A percentile compares a stretch with the other conserved stretches of the same genome.
phyloP scores from a whole-genome alignment of 2,888 invertebrate genomes.

The Bombylius major region DNA sequence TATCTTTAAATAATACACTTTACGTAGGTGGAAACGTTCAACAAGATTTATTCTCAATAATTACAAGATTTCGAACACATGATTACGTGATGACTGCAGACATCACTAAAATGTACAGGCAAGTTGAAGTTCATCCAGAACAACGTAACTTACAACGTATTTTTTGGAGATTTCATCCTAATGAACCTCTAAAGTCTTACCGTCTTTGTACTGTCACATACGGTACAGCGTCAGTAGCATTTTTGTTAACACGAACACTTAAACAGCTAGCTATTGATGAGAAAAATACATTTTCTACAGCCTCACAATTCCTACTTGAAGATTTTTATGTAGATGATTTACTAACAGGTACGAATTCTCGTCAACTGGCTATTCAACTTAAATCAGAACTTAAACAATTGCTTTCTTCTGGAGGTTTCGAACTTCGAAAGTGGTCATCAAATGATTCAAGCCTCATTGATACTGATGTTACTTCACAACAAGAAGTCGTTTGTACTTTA shows the following conservation, averaged over 20 bases:
- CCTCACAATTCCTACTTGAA: background rate
- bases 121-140: background rate
- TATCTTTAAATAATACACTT: too few species aligned
- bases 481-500: too few species aligned
- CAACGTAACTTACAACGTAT: conserved; percentile 3
- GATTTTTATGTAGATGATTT: conserved; percentile 12
- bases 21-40: too few species aligned
- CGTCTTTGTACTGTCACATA: conserved; percentile 1
- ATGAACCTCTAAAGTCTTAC: conserved; percentile 1
- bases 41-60: too few species aligned
- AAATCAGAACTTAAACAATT: background rate
- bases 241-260: background rate
- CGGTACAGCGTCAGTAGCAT: background rate
- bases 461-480: too few species aligned
- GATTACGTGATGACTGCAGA: conserved; percentile 10
- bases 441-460: too few species aligned
- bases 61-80: background rate
- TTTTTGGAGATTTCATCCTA: conserved; percentile 1
- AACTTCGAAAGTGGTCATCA: background rate
- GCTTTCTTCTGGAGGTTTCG: background rate
- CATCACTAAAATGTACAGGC: conserved; percentile 9
- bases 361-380: background rate
- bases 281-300: too few species aligned
- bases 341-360: background rate
- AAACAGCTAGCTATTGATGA: background rate